phyloP scores from a whole-genome alignment of 2,797 vertebrate genomes.

The Galaxias olidus region DNA sequence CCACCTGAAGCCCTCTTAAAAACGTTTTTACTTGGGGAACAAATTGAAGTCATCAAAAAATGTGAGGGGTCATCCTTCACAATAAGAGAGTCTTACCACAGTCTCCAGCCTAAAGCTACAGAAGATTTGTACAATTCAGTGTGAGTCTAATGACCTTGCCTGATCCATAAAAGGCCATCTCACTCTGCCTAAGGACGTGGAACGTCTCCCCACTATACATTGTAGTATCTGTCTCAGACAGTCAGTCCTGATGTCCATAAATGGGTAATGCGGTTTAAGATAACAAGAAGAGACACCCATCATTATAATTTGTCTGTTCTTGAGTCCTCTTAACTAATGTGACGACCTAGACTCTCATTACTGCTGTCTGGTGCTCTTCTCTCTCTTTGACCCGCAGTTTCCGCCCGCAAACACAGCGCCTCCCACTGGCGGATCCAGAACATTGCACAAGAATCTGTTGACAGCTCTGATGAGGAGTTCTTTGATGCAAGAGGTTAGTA shows the following conservation, averaged over 20 bases:
- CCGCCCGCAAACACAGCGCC: slow-evolving; percentile 75
- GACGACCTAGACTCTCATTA: slow-evolving; percentile 1
- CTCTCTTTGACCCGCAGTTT: slow-evolving; percentile 68
- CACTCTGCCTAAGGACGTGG: slow-evolving; percentile 17
- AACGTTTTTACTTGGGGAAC: no score
- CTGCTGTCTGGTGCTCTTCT: not conserved
- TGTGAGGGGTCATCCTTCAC: no score
- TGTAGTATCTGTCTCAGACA: not conserved
- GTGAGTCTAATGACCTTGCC: slow-evolving; percentile 35
- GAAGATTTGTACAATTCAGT: slow-evolving; percentile 42
- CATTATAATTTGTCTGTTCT: not conserved
- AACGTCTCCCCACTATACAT: slow-evolving; percentile 12
- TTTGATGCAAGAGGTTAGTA: slow-evolving; percentile 95
- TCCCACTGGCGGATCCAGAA: slow-evolving; percentile 87
- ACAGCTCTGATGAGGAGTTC: slow-evolving; percentile 98
- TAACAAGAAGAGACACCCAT: slow-evolving; percentile 3
- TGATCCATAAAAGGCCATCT: slow-evolving; percentile 33
- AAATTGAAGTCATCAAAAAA: no score
- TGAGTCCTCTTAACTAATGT: slow-evolving; percentile 23
- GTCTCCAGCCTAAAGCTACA: no score
- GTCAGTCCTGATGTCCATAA: not conserved
- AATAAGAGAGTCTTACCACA: no score
- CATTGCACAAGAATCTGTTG: slow-evolving; percentile 88
- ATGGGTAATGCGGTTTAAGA: not conserved
- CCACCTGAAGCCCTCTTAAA: no score